These are phyloP conservation scores for Styela plicata DNA, from an alignment of 23 tunicate species.

Conservation along the genomic window DNA sequence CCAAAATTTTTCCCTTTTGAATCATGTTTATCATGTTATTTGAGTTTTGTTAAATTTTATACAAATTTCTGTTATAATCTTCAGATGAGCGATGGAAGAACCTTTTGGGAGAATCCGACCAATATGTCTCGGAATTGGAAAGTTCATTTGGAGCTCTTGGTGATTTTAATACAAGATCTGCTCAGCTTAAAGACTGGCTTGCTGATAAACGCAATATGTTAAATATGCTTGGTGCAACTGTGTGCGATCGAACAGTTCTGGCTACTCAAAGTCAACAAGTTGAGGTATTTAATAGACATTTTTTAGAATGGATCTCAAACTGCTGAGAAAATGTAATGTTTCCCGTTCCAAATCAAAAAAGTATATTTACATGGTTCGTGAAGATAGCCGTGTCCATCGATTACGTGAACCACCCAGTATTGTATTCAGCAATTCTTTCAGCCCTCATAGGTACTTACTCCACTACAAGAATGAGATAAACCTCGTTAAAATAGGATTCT, in stretches of 20 bases:
- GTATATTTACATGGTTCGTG: too few species aligned
- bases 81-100: slow-evolving; percentile 42
- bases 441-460: too few species aligned
- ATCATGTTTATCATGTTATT: too few species aligned
- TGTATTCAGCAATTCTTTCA: too few species aligned
- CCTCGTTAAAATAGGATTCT: too few species aligned
- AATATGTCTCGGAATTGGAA: slow-evolving; percentile 20
- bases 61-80: background rate
- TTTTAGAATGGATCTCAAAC: too few species aligned
- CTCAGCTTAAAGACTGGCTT: slow-evolving; percentile 48
- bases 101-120: slow-evolving; percentile 18
- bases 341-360: too few species aligned
- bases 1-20: too few species aligned
- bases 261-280: slow-evolving; percentile 32
- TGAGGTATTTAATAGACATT: slow-evolving; percentile 35
- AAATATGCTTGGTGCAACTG: slow-evolving; percentile 33
- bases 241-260: slow-evolving; percentile 22
- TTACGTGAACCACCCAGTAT: too few species aligned
- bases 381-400: too few species aligned
- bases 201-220: slow-evolving; percentile 42
- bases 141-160: slow-evolving; percentile 26
- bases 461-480: too few species aligned
- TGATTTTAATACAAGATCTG: slow-evolving; percentile 21
- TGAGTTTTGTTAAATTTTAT: background rate
- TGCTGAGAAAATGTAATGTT: too few species aligned